These are phyloP conservation scores for Chymomyza fuscimana DNA, from an alignment of 2,888 invertebrate species.

Conservation along the genomic window DNA sequence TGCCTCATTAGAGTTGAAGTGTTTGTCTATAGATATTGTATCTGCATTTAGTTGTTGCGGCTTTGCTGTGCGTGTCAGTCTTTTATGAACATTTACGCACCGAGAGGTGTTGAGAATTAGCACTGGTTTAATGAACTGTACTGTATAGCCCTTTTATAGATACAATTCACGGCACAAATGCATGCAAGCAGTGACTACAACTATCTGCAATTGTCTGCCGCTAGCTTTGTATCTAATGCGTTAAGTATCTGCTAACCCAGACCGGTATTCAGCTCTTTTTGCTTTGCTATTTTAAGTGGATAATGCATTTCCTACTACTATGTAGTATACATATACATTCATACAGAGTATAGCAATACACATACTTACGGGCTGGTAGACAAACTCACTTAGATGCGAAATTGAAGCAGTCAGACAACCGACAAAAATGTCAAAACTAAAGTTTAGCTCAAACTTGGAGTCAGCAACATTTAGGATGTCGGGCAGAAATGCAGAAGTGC, in stretches of 20 bases:
- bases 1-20: constrained; percentile 63
- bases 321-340: constrained; percentile 27
- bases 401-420: constrained; percentile 15
- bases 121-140: constrained; percentile 49
- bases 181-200: neutral
- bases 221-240: constrained; percentile 47
- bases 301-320: constrained; percentile 65
- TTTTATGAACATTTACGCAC: constrained; percentile 43
- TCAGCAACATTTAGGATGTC: no score
- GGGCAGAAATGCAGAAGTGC: no score
- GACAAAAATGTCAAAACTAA: constrained; percentile 42
- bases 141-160: constrained; percentile 2
- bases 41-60: constrained; percentile 15
- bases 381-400: constrained; percentile 47
- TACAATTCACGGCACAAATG: neutral
- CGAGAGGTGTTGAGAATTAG: constrained; percentile 64
- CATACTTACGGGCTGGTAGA: constrained; percentile 35
- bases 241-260: constrained; percentile 58
- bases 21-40: constrained; percentile 35
- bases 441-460: neutral
- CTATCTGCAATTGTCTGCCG: constrained; percentile 33
- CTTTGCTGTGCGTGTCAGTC: constrained; percentile 46
- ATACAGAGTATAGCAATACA: constrained; percentile 26
- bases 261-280: constrained; percentile 47
- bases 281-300: constrained; percentile 57